These are phyloP conservation scores for Anoura caudifer DNA, from an alignment of 2,113 vertebrate species.

Conservation along the genomic window DNA sequence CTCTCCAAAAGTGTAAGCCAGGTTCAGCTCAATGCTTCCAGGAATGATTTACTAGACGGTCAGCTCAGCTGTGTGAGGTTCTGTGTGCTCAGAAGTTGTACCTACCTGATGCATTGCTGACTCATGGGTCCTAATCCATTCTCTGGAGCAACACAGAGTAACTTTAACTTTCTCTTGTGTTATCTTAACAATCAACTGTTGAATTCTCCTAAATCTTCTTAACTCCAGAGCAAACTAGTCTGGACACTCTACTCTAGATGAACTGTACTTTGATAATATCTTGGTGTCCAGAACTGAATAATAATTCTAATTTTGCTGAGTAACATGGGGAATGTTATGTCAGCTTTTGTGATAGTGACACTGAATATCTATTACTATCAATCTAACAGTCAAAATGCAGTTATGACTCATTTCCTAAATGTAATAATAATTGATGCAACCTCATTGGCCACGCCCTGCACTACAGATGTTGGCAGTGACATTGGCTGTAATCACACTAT, in stretches of 20 bases:
- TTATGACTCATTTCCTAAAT: background rate
- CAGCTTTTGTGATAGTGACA: background rate
- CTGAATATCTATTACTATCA: background rate
- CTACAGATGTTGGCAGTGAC: background rate
- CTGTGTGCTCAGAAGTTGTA: background rate
- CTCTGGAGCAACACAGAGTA: background rate
- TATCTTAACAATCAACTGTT: background rate
- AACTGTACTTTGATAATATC: background rate
- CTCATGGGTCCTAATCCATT: background rate
- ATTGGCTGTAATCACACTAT: background rate
- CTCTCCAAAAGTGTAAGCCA: background rate
- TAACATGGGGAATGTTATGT: background rate
- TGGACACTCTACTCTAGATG: background rate
- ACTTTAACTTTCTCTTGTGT: background rate
- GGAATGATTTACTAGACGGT: background rate
- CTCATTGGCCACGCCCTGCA: background rate
- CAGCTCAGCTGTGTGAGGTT: background rate
- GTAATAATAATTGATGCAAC: background rate
- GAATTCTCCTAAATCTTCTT: background rate
- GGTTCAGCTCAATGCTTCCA: background rate
- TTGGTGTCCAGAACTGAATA: background rate
- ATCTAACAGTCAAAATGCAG: background rate
- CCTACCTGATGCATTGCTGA: background rate
- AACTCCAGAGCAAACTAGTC: background rate
- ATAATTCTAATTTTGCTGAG: background rate